Percentiles rank a stretch among this genome's conserved stretches.
These are phyloP conservation scores for Vidua macroura DNA, from an alignment of 2,113 vertebrate species.

Conservation along the genomic window DNA sequence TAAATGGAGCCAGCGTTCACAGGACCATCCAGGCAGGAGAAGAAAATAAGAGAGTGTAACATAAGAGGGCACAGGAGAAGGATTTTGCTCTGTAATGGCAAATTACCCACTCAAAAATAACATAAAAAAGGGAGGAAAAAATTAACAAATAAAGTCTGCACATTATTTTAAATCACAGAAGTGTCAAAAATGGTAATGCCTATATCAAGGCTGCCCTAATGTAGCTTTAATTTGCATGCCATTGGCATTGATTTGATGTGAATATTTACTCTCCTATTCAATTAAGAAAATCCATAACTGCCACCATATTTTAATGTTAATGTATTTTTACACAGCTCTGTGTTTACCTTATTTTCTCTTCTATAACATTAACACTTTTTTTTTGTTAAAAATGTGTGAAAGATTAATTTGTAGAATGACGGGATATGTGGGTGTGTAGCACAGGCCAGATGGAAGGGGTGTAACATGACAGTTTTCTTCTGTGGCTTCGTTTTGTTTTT, in stretches of 20 bases:
- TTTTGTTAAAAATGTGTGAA: constrained; percentile 83
- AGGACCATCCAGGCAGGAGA: background rate
- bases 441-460: constrained; percentile 82
- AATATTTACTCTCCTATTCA: constrained; percentile 81
- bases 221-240: constrained; percentile 75
- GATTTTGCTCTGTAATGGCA: constrained; percentile 71
- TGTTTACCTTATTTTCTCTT: constrained; percentile 83
- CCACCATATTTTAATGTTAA: constrained; percentile 83
- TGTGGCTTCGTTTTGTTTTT: constrained; percentile 79
- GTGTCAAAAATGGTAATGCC: constrained; percentile 70
- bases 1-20: background rate
- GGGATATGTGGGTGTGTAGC: constrained; percentile 79
- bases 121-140: constrained; percentile 73
- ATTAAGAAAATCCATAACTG: constrained; percentile 82
- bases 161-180: constrained; percentile 78
- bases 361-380: constrained; percentile 84
- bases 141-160: constrained; percentile 73
- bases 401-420: constrained; percentile 85
- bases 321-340: constrained; percentile 81
- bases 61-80: constrained; percentile 34
- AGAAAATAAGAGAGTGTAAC: background rate
- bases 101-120: constrained; percentile 74
- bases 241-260: constrained; percentile 76
- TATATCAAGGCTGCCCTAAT: constrained; percentile 73
- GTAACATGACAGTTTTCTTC: constrained; percentile 81